Base-by-base conservation (phyloP, 1,140 invertebrate genomes). In the Drosophila mauritiana region DNA sequence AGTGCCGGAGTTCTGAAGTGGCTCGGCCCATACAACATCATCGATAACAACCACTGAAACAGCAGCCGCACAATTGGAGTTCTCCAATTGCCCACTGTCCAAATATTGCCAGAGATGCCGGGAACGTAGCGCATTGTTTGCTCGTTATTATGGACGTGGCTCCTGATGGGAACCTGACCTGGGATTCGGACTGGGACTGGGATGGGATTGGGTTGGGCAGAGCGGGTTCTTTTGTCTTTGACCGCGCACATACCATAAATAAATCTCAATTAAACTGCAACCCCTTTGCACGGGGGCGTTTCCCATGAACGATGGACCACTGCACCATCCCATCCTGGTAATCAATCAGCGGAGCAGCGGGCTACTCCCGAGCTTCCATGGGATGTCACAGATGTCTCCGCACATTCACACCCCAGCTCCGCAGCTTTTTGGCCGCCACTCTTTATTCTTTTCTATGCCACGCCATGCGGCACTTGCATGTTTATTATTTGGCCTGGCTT, bases 201-300 rank as follows among this genome's bases (percentile, higher is more conserved):
- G 25, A 7, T 34, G 13, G 55, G 22, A 4, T 31, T 51, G 48
- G 48, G 48, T 6, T 51, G n/a, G 25, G 46, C 25, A 8, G 43
- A 40, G n/a, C 45, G 17, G 31, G 61, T 27, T 89, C 73, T 58
- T 72, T 84, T 89, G 84, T 77, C 55, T 89, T 72, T 68, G n/a
- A 34, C 39, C 57, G 17, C 57, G 12, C 62, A 73, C 49, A 53
- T 73, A 68, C 61, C 84, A 79, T 80, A 88, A 88, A 88, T 88
- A 88, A 88, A 88, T 88, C 83, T 88, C 83, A 89, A 88, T 89
- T 88, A 89, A 88, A 88, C 72, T 83, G 52, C 83, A 88, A 89
- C 84, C 83, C 84, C 70, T 78, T 77, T 78, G 22, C 25, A 53
- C n/a, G 54, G 54, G 65, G 73, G 64, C 67, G 81, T 69, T 57